Evolutionary conservation across 2,113 vertebrate genomes (phyloP).

Genomic region (Halichoeres trimaculatus): DNA sequence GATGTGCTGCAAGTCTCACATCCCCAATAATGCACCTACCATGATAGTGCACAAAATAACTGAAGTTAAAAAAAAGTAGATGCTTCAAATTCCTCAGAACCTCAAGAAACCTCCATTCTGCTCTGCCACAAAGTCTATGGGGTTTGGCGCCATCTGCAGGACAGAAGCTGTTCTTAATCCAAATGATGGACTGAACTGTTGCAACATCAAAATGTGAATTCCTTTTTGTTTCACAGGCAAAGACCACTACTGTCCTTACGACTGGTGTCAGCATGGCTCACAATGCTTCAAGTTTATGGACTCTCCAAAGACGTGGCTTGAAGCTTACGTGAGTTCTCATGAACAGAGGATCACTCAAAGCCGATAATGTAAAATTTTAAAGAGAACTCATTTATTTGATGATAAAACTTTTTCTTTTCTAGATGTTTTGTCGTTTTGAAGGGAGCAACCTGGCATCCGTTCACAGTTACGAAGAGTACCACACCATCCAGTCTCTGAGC

Average conservation of each 20-base stretch:
- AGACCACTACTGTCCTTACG: background rate
- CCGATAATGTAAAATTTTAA: no score
- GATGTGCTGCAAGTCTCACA: no score
- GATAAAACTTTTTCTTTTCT: background rate
- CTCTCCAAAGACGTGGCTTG: constrained; percentile 34
- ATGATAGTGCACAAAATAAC: no score
- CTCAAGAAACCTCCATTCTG: no score
- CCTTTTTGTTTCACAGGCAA: background rate
- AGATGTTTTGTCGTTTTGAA: constrained; percentile 58
- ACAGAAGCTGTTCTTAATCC: no score
- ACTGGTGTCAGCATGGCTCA: background rate
- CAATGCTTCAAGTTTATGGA: constrained; percentile 42
- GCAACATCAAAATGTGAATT: background rate
- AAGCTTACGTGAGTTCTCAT: constrained; percentile 53
- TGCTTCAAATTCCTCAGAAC: no score
- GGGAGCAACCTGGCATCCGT: constrained; percentile 45
- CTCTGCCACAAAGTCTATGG: no score
- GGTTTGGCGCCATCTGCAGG: no score
- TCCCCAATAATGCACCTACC: no score
- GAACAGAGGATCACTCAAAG: background rate
- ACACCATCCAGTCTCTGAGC: constrained; percentile 46
- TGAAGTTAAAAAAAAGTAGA: no score
- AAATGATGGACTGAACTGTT: no score
- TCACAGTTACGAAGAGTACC: constrained; percentile 22
- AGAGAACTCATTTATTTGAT: no score